A percentile compares a stretch with the other conserved stretches of the same genome.
These are phyloP conservation scores for Mesoclemmys tuberculata DNA, from an alignment of 2,113 vertebrate species.

Conservation along the genomic window DNA sequence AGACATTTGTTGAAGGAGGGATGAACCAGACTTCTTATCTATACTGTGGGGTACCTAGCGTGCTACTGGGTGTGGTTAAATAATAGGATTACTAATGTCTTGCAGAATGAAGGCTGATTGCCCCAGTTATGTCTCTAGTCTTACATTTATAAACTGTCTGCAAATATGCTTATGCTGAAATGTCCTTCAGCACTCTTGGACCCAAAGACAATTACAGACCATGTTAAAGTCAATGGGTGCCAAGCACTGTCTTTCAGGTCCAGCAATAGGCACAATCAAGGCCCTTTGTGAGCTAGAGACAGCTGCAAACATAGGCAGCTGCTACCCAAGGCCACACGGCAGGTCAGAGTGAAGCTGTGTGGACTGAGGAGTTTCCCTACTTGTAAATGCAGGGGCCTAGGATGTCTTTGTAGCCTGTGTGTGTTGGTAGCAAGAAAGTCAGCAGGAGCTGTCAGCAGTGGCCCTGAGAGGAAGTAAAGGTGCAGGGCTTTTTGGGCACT, in stretches of 20 bases:
- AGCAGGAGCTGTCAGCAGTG: too few relatives aligned
- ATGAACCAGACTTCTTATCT: not conserved
- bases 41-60: not conserved
- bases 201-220: too few relatives aligned
- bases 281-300: not conserved
- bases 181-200: not conserved
- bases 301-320: not conserved
- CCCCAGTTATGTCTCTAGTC: not conserved
- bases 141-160: not conserved
- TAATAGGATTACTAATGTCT: too few relatives aligned
- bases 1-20: not conserved
- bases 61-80: accelerated
- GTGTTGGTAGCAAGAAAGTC: too few relatives aligned
- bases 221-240: not conserved
- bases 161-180: accelerated
- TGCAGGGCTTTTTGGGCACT: not conserved
- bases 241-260: not conserved
- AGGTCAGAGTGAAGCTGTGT: not conserved
- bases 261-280: not conserved
- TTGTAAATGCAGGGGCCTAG: too few relatives aligned
- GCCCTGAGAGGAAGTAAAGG: not conserved
- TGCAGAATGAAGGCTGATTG: not conserved
- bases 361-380: not conserved
- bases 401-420: too few relatives aligned
- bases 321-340: not conserved